Conservation (phyloP, 2,888 invertebrate species). For the Lasioglossum lativentre region DNA sequence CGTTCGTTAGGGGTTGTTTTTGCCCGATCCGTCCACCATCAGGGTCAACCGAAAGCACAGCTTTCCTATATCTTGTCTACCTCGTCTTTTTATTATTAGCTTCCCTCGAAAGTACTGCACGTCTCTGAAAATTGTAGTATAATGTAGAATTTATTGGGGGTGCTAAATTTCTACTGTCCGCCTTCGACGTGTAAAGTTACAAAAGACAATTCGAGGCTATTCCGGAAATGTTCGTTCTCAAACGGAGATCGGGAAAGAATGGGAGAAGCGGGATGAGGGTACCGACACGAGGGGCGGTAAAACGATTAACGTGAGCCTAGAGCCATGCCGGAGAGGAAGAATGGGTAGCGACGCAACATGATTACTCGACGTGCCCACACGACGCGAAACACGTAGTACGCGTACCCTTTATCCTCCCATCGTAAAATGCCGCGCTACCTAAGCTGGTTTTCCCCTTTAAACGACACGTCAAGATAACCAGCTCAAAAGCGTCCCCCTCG, state of each 20-base stretch:
- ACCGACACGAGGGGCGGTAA: conserved; percentile 24
- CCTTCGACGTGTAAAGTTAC: background rate
- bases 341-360: conserved; percentile 58
- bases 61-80: conserved; percentile 44
- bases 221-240: background rate
- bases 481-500: conserved; percentile 41
- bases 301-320: conserved; percentile 31
- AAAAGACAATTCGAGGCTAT: background rate
- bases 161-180: background rate
- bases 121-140: background rate
- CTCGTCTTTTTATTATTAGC: conserved; percentile 41
- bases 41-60: conserved; percentile 64
- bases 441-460: conserved; percentile 68
- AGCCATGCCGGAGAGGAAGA: conserved; percentile 38
- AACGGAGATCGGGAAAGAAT: conserved; percentile 16
- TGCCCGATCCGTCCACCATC: conserved; percentile 52
- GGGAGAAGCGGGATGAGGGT: background rate
- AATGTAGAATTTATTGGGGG: background rate
- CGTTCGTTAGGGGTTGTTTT: conserved; percentile 73
- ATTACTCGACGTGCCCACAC: conserved; percentile 64
- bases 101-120: too few species aligned
- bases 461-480: conserved; percentile 67
- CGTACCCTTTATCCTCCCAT: conserved; percentile 63
- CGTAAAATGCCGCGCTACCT: conserved; percentile 57
- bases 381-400: conserved; percentile 64